Conservation (phyloP, 2,797 vertebrate species). For the Cossypha caffra region DNA sequence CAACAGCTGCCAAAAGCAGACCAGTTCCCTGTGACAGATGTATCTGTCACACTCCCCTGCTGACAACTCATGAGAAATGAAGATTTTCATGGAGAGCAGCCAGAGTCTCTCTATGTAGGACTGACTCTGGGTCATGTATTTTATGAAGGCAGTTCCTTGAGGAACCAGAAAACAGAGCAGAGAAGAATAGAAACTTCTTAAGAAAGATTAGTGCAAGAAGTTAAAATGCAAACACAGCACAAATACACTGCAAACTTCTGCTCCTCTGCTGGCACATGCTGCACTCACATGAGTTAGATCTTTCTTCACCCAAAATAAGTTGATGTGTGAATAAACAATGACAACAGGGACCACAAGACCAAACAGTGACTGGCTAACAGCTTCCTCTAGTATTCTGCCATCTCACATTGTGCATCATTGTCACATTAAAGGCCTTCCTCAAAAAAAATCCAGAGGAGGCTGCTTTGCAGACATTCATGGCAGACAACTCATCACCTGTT, state of each 20-base stretch:
- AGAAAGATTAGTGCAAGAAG: background rate
- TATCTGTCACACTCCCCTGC: background rate
- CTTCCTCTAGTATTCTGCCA: background rate
- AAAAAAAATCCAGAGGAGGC: background rate
- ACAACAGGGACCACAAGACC: background rate
- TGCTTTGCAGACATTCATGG: background rate
- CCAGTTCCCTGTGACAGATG: background rate
- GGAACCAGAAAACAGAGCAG: background rate
- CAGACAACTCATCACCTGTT: background rate
- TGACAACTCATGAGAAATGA: background rate
- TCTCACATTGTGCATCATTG: background rate
- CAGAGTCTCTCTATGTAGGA: background rate
- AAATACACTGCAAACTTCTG: background rate
- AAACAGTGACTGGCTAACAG: background rate
- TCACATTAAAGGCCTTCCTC: background rate
- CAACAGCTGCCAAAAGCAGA: background rate
- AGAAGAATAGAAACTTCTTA: slow-evolving; percentile 5
- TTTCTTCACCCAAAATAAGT: slow-evolving; percentile 18
- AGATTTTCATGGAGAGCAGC: background rate
- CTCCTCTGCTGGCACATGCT: background rate
- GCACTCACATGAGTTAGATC: background rate
- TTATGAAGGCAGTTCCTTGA: background rate
- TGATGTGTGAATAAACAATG: background rate
- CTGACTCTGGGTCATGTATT: background rate
- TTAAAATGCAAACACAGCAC: background rate